A percentile compares a stretch with the other conserved stretches of the same genome.
Evolutionary conservation across 1,140 invertebrate species (phyloP).

Genomic region (Lucilia sericata): DNA sequence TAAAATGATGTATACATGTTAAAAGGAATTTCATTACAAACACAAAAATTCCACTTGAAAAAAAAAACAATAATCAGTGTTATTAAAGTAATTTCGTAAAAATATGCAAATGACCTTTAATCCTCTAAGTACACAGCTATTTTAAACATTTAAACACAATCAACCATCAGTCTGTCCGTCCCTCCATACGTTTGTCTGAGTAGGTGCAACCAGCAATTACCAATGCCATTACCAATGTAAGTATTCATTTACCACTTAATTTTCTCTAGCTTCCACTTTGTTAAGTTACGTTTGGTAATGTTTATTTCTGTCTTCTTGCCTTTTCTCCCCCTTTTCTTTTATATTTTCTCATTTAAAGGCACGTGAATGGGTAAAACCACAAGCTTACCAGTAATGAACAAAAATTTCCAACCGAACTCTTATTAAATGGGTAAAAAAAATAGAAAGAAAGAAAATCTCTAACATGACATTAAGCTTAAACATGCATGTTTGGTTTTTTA

Average conservation of each 20-base stretch:
- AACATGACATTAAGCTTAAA: constrained; percentile 27
- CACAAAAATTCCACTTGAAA: background rate
- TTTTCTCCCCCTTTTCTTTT: background rate
- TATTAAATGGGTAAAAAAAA: background rate
- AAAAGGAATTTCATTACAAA: background rate
- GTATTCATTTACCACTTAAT: constrained; percentile 24
- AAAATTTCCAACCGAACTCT: background rate
- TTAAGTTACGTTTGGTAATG: background rate
- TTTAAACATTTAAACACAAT: background rate
- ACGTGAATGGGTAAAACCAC: constrained; percentile 1
- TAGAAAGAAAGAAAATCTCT: background rate
- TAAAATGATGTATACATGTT: background rate
- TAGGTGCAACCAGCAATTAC: constrained; percentile 22
- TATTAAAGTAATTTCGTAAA: constrained; percentile 14
- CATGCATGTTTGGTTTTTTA: background rate
- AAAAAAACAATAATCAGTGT: background rate
- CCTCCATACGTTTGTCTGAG: background rate
- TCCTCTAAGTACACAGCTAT: background rate
- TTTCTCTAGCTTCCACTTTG: constrained; percentile 13
- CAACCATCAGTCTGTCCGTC: background rate
- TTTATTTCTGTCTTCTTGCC: background rate
- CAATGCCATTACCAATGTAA: constrained; percentile 23
- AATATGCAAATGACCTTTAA: constrained; percentile 27
- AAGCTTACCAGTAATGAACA: background rate
- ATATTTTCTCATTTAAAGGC: background rate